Conservation (phyloP, 1,140 invertebrate genomes). For the Trypoxylus dichotomus region DNA sequence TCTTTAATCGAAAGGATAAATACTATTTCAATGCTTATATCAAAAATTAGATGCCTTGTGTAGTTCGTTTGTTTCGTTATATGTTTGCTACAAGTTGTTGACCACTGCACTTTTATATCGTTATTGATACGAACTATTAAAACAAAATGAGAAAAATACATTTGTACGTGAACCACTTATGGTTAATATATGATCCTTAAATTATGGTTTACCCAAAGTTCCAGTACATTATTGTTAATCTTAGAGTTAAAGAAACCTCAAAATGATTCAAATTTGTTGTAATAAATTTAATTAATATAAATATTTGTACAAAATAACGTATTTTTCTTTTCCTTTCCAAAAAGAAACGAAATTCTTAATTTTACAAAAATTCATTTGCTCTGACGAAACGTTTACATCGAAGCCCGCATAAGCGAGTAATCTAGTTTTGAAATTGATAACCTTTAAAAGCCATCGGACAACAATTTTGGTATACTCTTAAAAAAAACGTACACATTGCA, state of each 20-base stretch:
- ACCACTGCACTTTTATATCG: constrained; percentile 17
- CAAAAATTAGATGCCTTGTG: no score
- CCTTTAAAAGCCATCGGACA: no score
- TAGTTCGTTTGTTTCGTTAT: no score
- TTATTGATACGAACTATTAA: constrained; percentile 1
- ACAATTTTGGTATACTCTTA: no score
- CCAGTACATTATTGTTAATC: constrained; percentile 25
- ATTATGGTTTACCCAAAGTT: constrained; percentile 6
- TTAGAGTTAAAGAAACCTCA: constrained; percentile 25
- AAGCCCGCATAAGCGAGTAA: no score
- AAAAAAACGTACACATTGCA: no score
- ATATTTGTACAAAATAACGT: constrained; percentile 12
- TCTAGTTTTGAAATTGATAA: no score
- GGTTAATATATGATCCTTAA: constrained; percentile 12
- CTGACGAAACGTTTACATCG: no score
- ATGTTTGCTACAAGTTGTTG: constrained; percentile 7
- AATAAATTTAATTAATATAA: constrained; percentile 26
- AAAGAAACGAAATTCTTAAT: neutral
- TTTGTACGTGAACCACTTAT: constrained; percentile 14
- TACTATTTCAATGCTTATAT: neutral
- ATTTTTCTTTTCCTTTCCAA: neutral
- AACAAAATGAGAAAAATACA: neutral
- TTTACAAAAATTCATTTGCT: no score
- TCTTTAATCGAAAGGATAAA: neutral
- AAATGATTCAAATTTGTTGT: constrained; percentile 23